Base-by-base conservation (phyloP, 2,888 invertebrate genomes). In the Cistogaster globosa region DNA sequence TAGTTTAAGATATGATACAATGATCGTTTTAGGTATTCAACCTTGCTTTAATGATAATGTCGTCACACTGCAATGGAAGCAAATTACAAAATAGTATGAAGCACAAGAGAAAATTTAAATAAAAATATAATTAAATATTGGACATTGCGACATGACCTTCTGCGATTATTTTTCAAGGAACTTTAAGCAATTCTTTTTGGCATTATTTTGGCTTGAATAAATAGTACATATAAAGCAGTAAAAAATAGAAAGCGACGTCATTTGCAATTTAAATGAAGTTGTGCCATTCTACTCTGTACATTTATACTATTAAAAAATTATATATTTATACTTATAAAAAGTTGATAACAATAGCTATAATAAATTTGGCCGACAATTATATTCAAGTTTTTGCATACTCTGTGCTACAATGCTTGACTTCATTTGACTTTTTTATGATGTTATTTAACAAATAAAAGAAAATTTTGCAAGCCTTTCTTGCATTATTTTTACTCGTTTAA, bases 101-200 rank as follows among this genome's bases (percentile, higher is more conserved):
- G n/a, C n/a, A 11, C 26, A 62, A n/a, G 2, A 2, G 42, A 42
- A 32, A 12, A 12, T 42, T 11, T 12, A 12, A 68, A 51, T 18
- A 22, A 55, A 20, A 77, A 12, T 18, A 12, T 32, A 51, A 45
- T 5, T 53, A 55, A 32, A 51, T 65, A 8, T 42, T 62, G 12
- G 20, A 51, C 36, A 71, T 71, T 48, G 14, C 36, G 65, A 63
- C 63, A 72, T 57, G 79, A 65, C 48, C 58, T 63, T 69, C 14
- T 38, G n/a, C 11, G 42, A 20, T 32, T 18, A 32, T 58, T 58
- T 32, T 14, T 16, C 45, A 69, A 57, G 45, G 57, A 71, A 26
- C 18, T 45, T 20, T n/a, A 8, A 58, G 8, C 6, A 45, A 45
- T 60, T 45, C 14, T 36, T 51, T 22, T 14, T 38, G 9, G 18